These are phyloP conservation scores for Acleris emargana DNA, from an alignment of 2,888 invertebrate genomes.

Conservation along the genomic window DNA sequence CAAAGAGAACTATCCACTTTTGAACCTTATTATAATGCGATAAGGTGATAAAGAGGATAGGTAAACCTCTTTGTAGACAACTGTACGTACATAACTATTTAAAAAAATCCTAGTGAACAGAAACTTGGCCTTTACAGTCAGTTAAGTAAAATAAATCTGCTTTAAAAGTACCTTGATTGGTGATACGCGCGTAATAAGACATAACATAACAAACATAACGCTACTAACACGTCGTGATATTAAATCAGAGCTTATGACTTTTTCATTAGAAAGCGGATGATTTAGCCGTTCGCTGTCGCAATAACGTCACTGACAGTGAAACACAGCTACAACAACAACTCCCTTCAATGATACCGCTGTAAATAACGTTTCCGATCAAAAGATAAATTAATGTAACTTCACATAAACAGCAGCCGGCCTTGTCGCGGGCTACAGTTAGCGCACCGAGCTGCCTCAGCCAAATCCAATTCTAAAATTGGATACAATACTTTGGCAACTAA, in stretches of 20 bases:
- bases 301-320: slow-evolving; percentile 7
- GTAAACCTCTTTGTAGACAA: no score
- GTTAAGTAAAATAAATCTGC: no score
- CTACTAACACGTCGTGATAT: no score
- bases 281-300: not conserved
- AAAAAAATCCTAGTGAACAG: no score
- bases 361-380: slow-evolving; percentile 44
- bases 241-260: not conserved
- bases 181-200: no score
- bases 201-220: no score
- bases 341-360: slow-evolving; percentile 41
- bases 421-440: slow-evolving; percentile 48
- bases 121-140: no score
- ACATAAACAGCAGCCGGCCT: slow-evolving; percentile 45
- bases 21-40: no score
- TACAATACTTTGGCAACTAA: slow-evolving; percentile 79
- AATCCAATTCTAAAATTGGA: slow-evolving; percentile 78
- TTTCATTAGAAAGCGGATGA: not conserved
- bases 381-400: slow-evolving; percentile 29
- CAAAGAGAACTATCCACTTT: no score
- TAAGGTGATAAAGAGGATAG: no score
- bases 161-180: no score
- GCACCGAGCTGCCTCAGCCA: slow-evolving; percentile 71
- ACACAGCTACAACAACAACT: slow-evolving; percentile 14
- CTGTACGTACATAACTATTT: no score